A percentile compares a stretch with the other conserved stretches of the same genome.
Conservation (phyloP, 2,888 invertebrate species). For the Acrobasis suavella region DNA sequence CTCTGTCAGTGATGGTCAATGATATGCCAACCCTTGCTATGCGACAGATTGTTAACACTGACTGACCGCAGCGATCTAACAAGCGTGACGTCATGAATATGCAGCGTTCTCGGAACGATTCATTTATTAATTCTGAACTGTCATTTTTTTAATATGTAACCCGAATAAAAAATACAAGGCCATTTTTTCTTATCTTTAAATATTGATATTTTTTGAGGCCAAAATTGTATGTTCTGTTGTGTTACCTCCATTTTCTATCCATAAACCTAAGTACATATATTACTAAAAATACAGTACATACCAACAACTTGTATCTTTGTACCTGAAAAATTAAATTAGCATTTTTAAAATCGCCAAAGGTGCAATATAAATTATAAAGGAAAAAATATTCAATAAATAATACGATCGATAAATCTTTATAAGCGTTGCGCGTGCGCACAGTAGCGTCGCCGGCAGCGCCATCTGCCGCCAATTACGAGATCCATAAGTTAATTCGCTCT, state of each 20-base stretch:
- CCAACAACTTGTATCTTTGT: too few relatives aligned
- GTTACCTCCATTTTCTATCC: too few relatives aligned
- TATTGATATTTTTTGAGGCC: too few relatives aligned
- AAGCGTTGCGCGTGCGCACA: conserved; percentile 51
- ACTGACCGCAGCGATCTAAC: conserved; percentile 75
- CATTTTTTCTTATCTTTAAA: too few relatives aligned
- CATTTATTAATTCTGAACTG: conserved; percentile 24
- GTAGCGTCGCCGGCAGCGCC: conserved; percentile 60
- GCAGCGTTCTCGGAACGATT: conserved; percentile 42
- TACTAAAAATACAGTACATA: background rate
- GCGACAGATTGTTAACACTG: conserved; percentile 68
- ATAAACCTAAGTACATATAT: too few relatives aligned
- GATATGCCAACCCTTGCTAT: conserved; percentile 40
- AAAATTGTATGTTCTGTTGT: too few relatives aligned
- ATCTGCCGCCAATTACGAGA: conserved; percentile 64
- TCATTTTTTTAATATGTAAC: conserved; percentile 21
- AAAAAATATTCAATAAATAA: conserved; percentile 2
- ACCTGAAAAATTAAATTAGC: background rate
- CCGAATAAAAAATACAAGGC: background rate
- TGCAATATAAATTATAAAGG: background rate
- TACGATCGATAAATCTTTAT: conserved; percentile 34
- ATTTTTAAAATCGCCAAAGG: background rate
- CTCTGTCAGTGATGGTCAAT: too few relatives aligned
- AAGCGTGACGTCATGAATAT: conserved; percentile 78
- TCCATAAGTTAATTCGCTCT: conserved; percentile 59